phyloP scores from a whole-genome alignment of 2,888 invertebrate genomes.

The Agonopterix alstromeriana region DNA sequence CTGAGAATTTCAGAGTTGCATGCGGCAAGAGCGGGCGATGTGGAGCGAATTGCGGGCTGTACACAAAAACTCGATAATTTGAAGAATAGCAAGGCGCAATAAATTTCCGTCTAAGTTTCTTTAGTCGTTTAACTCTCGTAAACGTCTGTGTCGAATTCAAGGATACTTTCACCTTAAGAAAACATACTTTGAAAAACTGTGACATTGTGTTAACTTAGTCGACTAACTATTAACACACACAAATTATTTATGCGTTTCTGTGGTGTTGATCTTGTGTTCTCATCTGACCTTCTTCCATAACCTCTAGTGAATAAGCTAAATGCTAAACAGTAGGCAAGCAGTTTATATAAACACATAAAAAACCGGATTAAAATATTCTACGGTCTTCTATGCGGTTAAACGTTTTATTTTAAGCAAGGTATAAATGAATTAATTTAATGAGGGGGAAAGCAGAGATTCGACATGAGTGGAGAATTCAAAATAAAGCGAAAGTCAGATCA shows the following conservation, averaged over 20 bases:
- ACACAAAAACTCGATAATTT: slow-evolving; percentile 3
- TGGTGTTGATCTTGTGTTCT: neutral
- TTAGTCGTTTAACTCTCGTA: neutral
- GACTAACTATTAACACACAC: too few relatives aligned
- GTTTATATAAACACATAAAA: neutral
- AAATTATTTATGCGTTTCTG: too few relatives aligned
- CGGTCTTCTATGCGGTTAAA: neutral
- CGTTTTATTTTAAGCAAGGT: too few relatives aligned
- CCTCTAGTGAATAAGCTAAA: neutral
- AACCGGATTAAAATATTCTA: neutral
- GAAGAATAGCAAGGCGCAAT: neutral
- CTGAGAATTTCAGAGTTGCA: slow-evolving; percentile 7
- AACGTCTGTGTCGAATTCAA: neutral
- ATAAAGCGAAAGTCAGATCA: too few relatives aligned
- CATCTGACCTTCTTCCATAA: neutral
- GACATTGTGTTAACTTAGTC: neutral
- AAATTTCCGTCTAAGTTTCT: neutral
- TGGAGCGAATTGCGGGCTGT: slow-evolving; percentile 3
- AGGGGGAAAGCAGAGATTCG: too few relatives aligned
- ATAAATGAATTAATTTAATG: too few relatives aligned
- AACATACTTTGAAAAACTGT: neutral
- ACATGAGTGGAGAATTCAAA: too few relatives aligned
- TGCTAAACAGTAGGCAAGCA: neutral
- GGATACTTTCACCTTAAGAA: slow-evolving; percentile 1
- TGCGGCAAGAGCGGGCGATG: slow-evolving; percentile 1